These are phyloP conservation scores for Cyprinodon tularosa DNA, from an alignment of 2,113 vertebrate genomes.

Conservation along the genomic window DNA sequence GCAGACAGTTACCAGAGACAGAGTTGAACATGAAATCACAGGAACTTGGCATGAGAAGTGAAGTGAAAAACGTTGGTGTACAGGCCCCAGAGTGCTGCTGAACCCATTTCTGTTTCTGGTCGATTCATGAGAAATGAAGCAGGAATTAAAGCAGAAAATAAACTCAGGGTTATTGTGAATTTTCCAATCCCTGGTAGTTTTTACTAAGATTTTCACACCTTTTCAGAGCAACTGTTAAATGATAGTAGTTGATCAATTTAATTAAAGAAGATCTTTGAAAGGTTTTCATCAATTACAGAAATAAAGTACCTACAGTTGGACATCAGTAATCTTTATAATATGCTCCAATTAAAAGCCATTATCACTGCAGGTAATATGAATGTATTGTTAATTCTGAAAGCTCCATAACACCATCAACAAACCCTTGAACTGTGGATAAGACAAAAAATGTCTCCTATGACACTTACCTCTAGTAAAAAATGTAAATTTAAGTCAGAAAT, in stretches of 20 bases:
- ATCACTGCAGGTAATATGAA: neutral
- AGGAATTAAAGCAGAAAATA: neutral
- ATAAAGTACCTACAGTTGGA: neutral
- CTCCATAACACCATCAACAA: neutral
- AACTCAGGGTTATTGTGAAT: neutral
- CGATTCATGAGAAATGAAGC: constrained; percentile 1
- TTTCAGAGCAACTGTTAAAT: neutral
- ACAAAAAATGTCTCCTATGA: neutral
- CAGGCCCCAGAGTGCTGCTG: neutral
- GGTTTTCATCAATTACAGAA: neutral
- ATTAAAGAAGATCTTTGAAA: neutral
- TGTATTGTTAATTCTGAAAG: neutral
- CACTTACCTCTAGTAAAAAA: neutral
- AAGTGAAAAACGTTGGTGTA: neutral
- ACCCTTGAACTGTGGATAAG: neutral
- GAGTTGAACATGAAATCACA: neutral
- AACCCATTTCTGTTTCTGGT: constrained; percentile 13
- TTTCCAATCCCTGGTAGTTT: neutral
- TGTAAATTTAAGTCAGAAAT: neutral
- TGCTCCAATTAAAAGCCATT: neutral
- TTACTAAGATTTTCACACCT: neutral
- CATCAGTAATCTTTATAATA: too few relatives aligned
- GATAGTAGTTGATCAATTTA: neutral
- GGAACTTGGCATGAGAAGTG: neutral
- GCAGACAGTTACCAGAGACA: neutral